Evolutionary conservation across 2,888 invertebrate genomes (phyloP), one percentile per base, ranked within the genome.

Genomic region (Apotomis capreana): DNA sequence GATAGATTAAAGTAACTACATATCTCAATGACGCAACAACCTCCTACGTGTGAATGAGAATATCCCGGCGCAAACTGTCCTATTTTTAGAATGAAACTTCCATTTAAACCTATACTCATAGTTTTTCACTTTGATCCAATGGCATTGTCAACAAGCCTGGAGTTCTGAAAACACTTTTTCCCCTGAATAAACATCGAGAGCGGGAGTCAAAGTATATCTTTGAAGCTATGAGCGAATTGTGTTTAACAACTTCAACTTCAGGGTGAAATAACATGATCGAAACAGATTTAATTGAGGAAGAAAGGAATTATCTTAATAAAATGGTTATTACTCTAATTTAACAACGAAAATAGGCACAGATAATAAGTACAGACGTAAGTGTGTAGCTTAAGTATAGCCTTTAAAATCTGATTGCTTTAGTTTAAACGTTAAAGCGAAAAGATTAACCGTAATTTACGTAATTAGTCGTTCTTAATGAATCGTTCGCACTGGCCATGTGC

Each of bases 131-230:
- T 71, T 62, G 26, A 62, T 60, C 60, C 54, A 40, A 46, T 57
- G 52, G 73, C 71, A 71, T 76, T 70, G 76, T 76, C 68, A 76
- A 78, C 78, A 78, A 77, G 73, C 74, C 68, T 65, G 68, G 74
- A 74, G 76, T 76, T 75, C 75, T 73, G 74, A 63, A 75, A 77
- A 77, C 75, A 75, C 75, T 77, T 78, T 77, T 78, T 78, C 77
- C 70, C 73, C 74, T 76, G 75, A 77, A 80, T 79, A 80, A 81
- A 80, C 77, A 81, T 80, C 71, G 77, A 75, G 77, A 77, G 76
- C 73, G 58, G 62, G 51, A 70, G 77, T 77, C 67, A 61, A 51
- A 61, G 49, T 46, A 51, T 36, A 75, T 61, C 75, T 79, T 78
- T 76, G 74, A 78, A 70, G 70, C 77, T 79, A 78, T 78, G 76